Evolutionary conservation across 2,888 invertebrate species (phyloP), one percentile per base, ranked within the genome.

Genomic region (Drosophila pegasa): DNA sequence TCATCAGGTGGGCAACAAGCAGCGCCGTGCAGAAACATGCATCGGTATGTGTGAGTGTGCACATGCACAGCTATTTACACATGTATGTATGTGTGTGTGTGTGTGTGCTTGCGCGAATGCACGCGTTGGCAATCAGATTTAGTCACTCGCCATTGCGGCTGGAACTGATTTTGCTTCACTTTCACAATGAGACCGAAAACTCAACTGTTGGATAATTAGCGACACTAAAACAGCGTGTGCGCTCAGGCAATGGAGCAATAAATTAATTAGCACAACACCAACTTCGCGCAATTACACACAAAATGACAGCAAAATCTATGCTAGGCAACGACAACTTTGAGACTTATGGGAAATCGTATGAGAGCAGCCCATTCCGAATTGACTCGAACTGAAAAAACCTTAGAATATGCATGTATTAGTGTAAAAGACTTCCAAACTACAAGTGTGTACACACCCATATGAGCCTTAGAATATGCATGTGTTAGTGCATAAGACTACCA

Each of bases 181-280:
- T 78, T 78, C 83, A 82, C 78, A 78, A 78, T 68, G 74, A 78
- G 72, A 71, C 80, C 80, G 62, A 81, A 75, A 77, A 72, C 70
- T 69, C 67, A 79, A 79, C 71, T 75, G 63, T 69, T 77, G 70
- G 80, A 77, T 78, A 80, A 78, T 81, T 76, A 78, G 82, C 74
- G 82, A 82, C 82, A 82, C 79, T 82, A 72, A 78, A 82, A 62
- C 72, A 58, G 61, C 65, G 57, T 66, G 63, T 61, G 57, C 61
- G 64, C 59, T 70, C 65, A 73, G 60, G 43, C 71, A 75, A 80
- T 80, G 80, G 72, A 57, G 82, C 72, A 81, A 83, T 71, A 71
- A 81, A 77, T 77, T 72, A 81, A 77, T 79, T 77, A 72, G 62
- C 66, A 65, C 68, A 75, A 57, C 75, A 63, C 58, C 66, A 33